These are phyloP conservation scores for Rhea americana DNA, from an alignment of 2,113 vertebrate genomes.

Conservation along the genomic window DNA sequence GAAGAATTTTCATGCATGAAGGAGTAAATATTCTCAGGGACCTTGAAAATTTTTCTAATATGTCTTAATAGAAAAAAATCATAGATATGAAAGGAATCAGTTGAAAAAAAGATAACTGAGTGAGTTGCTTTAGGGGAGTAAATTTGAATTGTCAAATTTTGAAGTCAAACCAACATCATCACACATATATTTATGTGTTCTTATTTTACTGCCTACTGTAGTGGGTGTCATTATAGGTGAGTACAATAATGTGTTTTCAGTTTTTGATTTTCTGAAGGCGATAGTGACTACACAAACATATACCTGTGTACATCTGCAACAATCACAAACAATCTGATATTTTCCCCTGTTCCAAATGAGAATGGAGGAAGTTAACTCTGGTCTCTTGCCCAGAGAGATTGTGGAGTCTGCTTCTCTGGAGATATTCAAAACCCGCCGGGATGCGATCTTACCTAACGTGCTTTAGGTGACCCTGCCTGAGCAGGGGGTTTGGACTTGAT, in stretches of 20 bases:
- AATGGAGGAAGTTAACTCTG: not conserved
- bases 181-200: conserved; percentile 65
- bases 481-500: too few species aligned
- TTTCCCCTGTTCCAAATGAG: not conserved
- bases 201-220: conserved; percentile 75
- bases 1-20: not conserved
- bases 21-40: not conserved
- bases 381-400: not conserved
- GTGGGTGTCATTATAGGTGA: conserved; percentile 82
- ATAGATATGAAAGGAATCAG: not conserved
- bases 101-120: not conserved
- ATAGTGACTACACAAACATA: not conserved
- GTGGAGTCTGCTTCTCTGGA: too few species aligned
- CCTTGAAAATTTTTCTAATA: not conserved
- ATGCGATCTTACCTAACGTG: too few species aligned
- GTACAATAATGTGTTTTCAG: conserved; percentile 7
- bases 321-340: not conserved
- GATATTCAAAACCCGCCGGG: too few species aligned
- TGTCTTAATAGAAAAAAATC: not conserved
- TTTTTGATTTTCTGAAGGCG: not conserved
- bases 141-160: not conserved
- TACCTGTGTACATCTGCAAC: too few species aligned
- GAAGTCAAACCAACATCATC: conserved; percentile 59
- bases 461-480: too few species aligned
- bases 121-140: not conserved